Evolutionary conservation across 2,888 invertebrate genomes (phyloP), one percentile per base, ranked within the genome.

Genomic region (Mythimna impura): DNA sequence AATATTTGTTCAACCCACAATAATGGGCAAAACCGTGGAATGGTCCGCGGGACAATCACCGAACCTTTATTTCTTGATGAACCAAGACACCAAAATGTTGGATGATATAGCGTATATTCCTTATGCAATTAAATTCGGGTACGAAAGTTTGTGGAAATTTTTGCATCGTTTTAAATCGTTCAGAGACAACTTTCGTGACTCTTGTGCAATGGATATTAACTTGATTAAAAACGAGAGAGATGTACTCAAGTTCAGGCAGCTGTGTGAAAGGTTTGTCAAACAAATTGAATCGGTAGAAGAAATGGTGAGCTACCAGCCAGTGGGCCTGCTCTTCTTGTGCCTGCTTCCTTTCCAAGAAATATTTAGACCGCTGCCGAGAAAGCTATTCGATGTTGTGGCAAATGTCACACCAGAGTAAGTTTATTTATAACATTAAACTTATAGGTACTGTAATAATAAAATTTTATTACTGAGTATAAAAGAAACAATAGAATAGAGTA

Each of bases 21-120:
- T 99, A 78, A 98, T 98, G 97, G 98, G 97, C 25, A 98, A 98
- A 87, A 97, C 97, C 88, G 98, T 98, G 84, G 97, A 98, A 60
- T 97, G 98, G 90, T 97, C 98, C 0, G 97, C 98, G 71, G 98
- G 98, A 3, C 96, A 96, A 43, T 97, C 98, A 0, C 98, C 98
- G 0, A 97, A 97, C 77, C 93, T 99, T 50, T 94, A 96, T 57
- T 97, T 97, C 85, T 96, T 98, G 67, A 95, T 99, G 89, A 96
- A 97, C 69, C 97, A 97, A 80, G 98, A 99, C 91, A 94, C 95
- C 65, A 86, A 94, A 34, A 94, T 98, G 89, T 87, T 96, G 65
- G 92, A 92, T 1, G 93, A 97, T 71, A 97, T 97, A 68, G 89
- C 93, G 3, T 96, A 96, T 68, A 97, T 98, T 79, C 96, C 97